A percentile compares a stretch with the other conserved stretches of the same genome.
Conservation (phyloP, 2,113 vertebrate genomes). For the Corythornis vintsioides region DNA sequence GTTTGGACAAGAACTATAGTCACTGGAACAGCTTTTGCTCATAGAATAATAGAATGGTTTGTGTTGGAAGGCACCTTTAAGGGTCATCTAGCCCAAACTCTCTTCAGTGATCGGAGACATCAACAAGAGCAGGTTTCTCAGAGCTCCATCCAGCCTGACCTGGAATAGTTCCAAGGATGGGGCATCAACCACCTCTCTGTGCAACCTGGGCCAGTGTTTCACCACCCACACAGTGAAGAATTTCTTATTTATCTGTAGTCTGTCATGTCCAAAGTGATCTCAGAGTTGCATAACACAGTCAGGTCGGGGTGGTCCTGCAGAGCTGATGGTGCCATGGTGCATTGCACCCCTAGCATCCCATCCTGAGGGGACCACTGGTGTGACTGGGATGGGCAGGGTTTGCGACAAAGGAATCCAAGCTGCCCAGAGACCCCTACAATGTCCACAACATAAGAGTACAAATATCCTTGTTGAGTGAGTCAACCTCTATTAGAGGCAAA, state of each 20-base stretch:
- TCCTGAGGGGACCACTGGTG: fast-evolving
- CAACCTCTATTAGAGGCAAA: fast-evolving
- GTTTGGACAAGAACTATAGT: neutral
- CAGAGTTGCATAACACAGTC: neutral
- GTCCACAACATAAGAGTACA: fast-evolving
- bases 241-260: neutral
- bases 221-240: neutral
- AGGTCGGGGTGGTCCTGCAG: neutral
- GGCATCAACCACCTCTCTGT: neutral
- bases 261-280: neutral
- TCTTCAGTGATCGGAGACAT: neutral
- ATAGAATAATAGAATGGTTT: neutral
- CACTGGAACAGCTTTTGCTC: neutral
- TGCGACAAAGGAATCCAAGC: neutral
- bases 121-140: neutral
- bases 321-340: neutral
- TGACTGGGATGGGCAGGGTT: neutral
- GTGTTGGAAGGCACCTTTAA: neutral
- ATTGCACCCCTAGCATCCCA: neutral
- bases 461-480: neutral
- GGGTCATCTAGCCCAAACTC: neutral
- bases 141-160: neutral
- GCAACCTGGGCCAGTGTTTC: neutral
- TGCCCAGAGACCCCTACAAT: neutral
- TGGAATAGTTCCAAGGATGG: neutral